These are phyloP conservation scores for Hippopotamus amphibius DNA, from an alignment of 2,113 vertebrate species.

Conservation along the genomic window DNA sequence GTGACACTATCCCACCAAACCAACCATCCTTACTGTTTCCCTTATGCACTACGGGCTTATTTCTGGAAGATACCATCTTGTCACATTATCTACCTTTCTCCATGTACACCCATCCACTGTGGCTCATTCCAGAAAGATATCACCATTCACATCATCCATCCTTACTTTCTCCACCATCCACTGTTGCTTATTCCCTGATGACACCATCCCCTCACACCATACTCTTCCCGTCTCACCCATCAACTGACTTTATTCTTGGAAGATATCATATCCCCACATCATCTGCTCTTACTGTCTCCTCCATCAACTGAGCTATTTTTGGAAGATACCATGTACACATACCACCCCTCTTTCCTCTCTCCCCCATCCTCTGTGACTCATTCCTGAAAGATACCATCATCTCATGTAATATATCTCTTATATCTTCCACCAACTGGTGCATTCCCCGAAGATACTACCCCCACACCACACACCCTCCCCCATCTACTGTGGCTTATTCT, in stretches of 20 bases:
- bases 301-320: background rate
- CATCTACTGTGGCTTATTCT: background rate
- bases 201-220: background rate
- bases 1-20: no score
- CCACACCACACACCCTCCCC: background rate
- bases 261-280: background rate
- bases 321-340: background rate
- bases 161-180: background rate
- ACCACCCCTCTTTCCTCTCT: background rate
- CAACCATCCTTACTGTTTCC: no score
- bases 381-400: background rate
- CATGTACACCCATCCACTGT: background rate
- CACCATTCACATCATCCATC: background rate
- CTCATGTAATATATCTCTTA: background rate
- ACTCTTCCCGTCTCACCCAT: background rate
- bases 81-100: background rate
- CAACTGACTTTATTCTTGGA: background rate
- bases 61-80: background rate
- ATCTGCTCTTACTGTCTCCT: background rate
- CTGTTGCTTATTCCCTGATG: background rate
- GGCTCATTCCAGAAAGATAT: background rate
- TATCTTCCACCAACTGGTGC: background rate
- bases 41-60: no score
- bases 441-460: background rate
- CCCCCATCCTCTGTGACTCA: background rate